Conservation (phyloP, 1,140 invertebrate species). For the Archivesica marissinica region DNA sequence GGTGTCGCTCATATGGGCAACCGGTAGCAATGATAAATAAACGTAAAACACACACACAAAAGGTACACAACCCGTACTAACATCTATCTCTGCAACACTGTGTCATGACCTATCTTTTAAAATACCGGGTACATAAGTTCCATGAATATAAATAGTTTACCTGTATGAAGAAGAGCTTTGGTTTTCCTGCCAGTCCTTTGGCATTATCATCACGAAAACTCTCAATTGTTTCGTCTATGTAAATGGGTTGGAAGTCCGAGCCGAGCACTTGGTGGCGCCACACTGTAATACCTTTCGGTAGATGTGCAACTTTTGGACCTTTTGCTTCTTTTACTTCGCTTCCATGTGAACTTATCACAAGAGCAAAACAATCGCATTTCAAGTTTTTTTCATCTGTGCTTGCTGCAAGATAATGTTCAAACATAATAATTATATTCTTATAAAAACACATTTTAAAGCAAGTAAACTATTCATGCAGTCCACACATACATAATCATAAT, state of each 20-base stretch:
- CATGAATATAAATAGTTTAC: background rate
- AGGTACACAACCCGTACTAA: too few relatives aligned
- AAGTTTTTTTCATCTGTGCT: background rate
- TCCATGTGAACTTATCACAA: conserved; percentile 17
- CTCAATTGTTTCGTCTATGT: background rate
- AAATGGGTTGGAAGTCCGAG: background rate
- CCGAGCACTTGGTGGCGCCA: background rate
- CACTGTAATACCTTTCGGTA: background rate
- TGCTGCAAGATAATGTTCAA: background rate
- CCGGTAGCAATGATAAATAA: too few relatives aligned
- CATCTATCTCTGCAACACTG: too few relatives aligned
- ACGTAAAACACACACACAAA: too few relatives aligned
- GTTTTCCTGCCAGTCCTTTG: background rate
- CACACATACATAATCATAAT: too few relatives aligned
- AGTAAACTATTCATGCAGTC: too few relatives aligned
- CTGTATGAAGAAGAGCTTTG: conserved; percentile 7
- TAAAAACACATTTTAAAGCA: too few relatives aligned
- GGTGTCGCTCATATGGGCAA: too few relatives aligned
- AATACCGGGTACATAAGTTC: too few relatives aligned
- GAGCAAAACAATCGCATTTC: background rate
- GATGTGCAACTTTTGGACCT: background rate
- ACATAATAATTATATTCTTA: background rate
- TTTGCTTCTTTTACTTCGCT: background rate
- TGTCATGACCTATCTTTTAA: too few relatives aligned
- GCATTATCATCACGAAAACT: background rate